phyloP scores from a whole-genome alignment of 2,888 invertebrate genomes.

The Ennomos erosarius region DNA sequence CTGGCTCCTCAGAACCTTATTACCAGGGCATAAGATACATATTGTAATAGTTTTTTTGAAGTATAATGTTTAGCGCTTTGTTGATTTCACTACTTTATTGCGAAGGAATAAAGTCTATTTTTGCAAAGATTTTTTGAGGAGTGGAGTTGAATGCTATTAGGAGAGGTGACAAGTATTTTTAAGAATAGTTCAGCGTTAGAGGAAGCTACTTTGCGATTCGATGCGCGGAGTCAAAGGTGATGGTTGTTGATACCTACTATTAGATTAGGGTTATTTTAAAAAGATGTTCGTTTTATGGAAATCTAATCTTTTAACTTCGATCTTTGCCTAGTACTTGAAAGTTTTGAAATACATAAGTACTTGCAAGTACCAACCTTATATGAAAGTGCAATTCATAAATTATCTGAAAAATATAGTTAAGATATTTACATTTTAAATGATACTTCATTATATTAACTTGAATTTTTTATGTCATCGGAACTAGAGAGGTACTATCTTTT shows the following conservation, averaged over 20 bases:
- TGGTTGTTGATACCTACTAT: background rate
- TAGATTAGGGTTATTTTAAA: conserved; percentile 6
- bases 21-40: conserved; percentile 18
- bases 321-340: too few species aligned
- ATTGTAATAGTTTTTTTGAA: background rate
- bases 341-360: too few species aligned
- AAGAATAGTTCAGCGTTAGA: conserved; percentile 32
- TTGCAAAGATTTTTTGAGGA: background rate
- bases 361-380: too few species aligned
- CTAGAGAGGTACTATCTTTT: too few species aligned
- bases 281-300: background rate
- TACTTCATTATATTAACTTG: too few species aligned
- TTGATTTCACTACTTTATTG: conserved; percentile 1
- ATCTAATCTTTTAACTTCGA: too few species aligned
- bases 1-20: conserved; percentile 17
- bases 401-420: too few species aligned
- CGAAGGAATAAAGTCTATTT: conserved; percentile 6
- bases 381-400: too few species aligned
- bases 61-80: background rate
- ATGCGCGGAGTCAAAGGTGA: conserved; percentile 27
- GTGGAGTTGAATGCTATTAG: conserved; percentile 34
- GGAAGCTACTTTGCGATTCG: conserved; percentile 29
- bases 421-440: too few species aligned
- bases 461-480: too few species aligned
- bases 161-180: conserved; percentile 43